A percentile compares a stretch with the other conserved stretches of the same genome.
These are phyloP conservation scores for Netelia inedita DNA, from an alignment of 2,888 invertebrate species.

Conservation along the genomic window DNA sequence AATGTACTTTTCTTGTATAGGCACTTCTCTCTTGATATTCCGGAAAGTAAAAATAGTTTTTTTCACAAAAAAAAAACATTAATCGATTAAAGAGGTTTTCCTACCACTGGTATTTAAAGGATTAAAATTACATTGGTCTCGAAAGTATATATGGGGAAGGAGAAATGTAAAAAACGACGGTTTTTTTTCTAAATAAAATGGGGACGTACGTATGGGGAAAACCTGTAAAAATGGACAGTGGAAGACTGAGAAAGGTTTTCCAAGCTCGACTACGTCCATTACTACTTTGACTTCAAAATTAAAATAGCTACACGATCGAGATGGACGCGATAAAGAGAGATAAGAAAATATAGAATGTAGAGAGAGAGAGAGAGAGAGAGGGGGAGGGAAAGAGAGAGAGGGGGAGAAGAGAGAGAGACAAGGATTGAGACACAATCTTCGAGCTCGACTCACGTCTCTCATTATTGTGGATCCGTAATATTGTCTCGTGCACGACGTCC, in stretches of 20 bases:
- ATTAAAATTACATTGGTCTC: not conserved
- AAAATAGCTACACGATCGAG: not conserved
- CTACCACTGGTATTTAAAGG: not conserved
- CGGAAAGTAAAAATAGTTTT: not conserved
- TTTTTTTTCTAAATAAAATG: not conserved
- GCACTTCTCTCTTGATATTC: not conserved
- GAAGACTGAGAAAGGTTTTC: not conserved
- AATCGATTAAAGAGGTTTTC: not conserved
- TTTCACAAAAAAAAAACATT: not conserved
- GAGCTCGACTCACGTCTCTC: constrained; percentile 71
- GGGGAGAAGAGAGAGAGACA: not conserved
- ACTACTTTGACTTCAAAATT: not conserved
- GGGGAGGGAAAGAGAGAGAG: not conserved
- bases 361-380: not conserved
- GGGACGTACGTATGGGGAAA: not conserved
- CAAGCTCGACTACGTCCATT: not conserved
- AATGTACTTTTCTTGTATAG: not conserved
- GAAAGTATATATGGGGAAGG: not conserved
- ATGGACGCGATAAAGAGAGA: not conserved
- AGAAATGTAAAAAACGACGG: not conserved
- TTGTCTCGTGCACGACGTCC: constrained; percentile 30
- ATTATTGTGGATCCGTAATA: constrained; percentile 67
- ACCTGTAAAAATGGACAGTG: not conserved
- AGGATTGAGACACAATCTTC: not conserved
- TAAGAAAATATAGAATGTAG: not conserved